Conservation (phyloP, 2,888 invertebrate genomes). For the Caenorhabditis uteleia region DNA sequence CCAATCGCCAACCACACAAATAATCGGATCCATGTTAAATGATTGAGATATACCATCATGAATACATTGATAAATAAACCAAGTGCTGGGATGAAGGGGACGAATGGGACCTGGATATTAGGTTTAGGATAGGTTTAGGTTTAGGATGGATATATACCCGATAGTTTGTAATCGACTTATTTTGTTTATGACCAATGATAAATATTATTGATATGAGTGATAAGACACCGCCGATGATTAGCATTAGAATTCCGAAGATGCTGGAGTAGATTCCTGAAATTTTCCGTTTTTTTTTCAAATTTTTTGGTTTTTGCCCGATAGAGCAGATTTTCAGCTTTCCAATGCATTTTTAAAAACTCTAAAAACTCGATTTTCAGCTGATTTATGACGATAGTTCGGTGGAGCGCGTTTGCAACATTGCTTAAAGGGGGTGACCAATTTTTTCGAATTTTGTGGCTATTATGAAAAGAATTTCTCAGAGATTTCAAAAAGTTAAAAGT, state of each 20-base stretch:
- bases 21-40: conserved; percentile 86
- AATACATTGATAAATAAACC: conserved; percentile 91
- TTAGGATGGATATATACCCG: conserved; percentile 74
- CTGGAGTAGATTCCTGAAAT: conserved; percentile 10
- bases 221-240: conserved; percentile 8
- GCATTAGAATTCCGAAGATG: conserved; percentile 11
- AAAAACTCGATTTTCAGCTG: too few relatives aligned
- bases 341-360: too few relatives aligned
- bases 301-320: too few relatives aligned
- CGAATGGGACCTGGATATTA: conserved; percentile 78
- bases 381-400: too few relatives aligned
- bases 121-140: conserved; percentile 4
- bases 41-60: conserved; percentile 87
- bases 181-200: conserved; percentile 36
- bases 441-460: too few relatives aligned
- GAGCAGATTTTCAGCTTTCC: too few relatives aligned
- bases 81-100: conserved; percentile 88
- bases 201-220: conserved; percentile 13
- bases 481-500: too few relatives aligned
- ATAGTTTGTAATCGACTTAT: conserved; percentile 4
- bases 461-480: too few relatives aligned
- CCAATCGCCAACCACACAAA: conserved; percentile 89
- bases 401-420: too few relatives aligned
- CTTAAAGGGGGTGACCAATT: too few relatives aligned
- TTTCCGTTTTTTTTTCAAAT: too few relatives aligned